Evolutionary conservation across 2,113 vertebrate species (phyloP).

Genomic region (zebrafish (Danio rerio)): DNA sequence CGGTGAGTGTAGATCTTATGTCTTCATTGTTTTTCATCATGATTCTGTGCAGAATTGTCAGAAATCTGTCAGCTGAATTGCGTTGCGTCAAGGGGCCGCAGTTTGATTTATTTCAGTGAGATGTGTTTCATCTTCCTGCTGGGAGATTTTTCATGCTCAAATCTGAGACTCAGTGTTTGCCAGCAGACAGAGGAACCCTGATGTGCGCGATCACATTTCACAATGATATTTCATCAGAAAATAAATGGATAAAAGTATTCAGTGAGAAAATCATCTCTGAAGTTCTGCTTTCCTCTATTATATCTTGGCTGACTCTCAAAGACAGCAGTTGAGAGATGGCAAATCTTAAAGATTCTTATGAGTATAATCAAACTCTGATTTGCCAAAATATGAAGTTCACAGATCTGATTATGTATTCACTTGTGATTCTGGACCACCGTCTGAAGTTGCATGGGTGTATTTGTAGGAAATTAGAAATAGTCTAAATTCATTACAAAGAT

Average conservation of each 20-base stretch:
- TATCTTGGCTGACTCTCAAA: neutral
- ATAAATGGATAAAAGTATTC: neutral
- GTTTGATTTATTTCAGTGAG: constrained; percentile 27
- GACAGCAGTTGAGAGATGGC: neutral
- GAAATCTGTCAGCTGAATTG: neutral
- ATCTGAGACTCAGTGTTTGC: constrained; percentile 32
- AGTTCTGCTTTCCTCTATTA: neutral
- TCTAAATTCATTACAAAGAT: no score
- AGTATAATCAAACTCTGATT: neutral
- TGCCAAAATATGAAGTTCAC: neutral
- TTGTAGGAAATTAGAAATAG: no score
- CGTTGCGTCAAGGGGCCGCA: neutral
- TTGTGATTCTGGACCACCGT: no score
- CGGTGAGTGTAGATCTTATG: no score
- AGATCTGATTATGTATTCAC: neutral
- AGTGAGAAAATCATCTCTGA: neutral
- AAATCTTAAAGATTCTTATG: neutral
- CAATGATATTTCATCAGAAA: neutral
- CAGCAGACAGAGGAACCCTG: constrained; percentile 39
- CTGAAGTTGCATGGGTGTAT: no score
- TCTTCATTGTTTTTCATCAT: neutral
- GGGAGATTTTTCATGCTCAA: constrained; percentile 9
- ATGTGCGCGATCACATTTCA: constrained; percentile 4
- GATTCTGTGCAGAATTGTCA: neutral
- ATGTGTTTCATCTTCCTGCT: neutral